Evolutionary conservation across 2,797 vertebrate genomes (phyloP).

Genomic region (Sardinella longiceps): DNA sequence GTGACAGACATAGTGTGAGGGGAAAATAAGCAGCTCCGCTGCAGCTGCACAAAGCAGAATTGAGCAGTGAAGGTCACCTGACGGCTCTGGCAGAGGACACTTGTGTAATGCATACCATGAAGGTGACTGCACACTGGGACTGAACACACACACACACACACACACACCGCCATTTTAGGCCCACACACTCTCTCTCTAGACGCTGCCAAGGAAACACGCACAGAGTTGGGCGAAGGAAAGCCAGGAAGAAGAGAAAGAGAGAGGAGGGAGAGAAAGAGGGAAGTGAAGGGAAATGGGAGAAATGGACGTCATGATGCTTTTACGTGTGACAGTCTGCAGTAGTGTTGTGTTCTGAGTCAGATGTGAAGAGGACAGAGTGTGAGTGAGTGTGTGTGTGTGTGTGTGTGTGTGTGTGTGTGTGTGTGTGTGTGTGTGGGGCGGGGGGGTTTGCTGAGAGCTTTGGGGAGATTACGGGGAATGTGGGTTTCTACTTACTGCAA

Average conservation of each 20-base stretch:
- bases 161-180: background rate
- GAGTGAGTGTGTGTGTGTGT: too few species aligned
- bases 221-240: background rate
- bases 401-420: too few species aligned
- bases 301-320: background rate
- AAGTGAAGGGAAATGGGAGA: background rate
- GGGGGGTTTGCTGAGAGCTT: background rate
- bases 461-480: background rate
- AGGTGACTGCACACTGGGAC: background rate
- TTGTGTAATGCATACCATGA: background rate
- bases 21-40: background rate
- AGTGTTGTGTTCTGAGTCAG: background rate
- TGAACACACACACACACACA: background rate
- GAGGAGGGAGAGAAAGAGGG: background rate
- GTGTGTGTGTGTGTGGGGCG: too few species aligned
- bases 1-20: too few species aligned
- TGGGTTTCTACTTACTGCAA: background rate
- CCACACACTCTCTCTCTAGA: background rate
- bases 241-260: background rate
- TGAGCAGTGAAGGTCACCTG: background rate
- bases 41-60: background rate
- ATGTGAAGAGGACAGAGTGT: background rate
- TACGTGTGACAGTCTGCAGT: background rate
- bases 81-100: background rate
- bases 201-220: background rate